Base-by-base conservation (phyloP, 2,888 invertebrate species). In the Protonemura montana region DNA sequence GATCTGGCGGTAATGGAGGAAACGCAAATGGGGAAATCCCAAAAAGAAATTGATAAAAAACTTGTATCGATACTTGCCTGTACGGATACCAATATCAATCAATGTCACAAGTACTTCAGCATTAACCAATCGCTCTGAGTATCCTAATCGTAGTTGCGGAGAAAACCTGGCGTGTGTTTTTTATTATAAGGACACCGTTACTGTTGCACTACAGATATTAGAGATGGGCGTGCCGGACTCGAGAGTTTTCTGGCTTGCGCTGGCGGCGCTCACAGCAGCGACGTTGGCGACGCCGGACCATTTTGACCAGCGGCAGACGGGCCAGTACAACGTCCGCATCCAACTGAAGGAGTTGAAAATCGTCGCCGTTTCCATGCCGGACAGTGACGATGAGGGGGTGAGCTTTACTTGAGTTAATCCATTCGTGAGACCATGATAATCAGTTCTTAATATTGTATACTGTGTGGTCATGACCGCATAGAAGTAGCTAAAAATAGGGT, bases 261-360 rank as follows among this genome's bases (percentile, higher is more conserved):
- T 59, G 16, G 59, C 59, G 59, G 59, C 59, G 59, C 21, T 59
- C 13, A 21, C 76, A 13, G 27, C 29, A 29, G 76, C 21, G 16
- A 59, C 21, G 27, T 27, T 27, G 21, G 26, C 84, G 21, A 16
- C 59, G 28, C 84, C 84, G 1, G 76, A 59, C 21, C 76, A 28
- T 21, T 84, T 59, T 28, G 84, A 84, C 84, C 84, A 84, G 76
- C 59, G 84, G 6, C 84, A 84, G 76, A 28, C 42, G 59, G 84
- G 84, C 13, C 25, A 84, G 27, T 84, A 84, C 84, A 84, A 84
- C 84, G 84, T 84, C 27, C 26, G 59, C 27, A 76, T 84, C 10
- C 76, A 59, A 28, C 76, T 84, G 26, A 84, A 84, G 76, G 76
- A 84, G 59, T 5, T 84, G 28, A 84, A 84, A 21, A 42, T 84